phyloP scores from a whole-genome alignment of 2,113 vertebrate genomes.

The Poicephalus gulielmi region DNA sequence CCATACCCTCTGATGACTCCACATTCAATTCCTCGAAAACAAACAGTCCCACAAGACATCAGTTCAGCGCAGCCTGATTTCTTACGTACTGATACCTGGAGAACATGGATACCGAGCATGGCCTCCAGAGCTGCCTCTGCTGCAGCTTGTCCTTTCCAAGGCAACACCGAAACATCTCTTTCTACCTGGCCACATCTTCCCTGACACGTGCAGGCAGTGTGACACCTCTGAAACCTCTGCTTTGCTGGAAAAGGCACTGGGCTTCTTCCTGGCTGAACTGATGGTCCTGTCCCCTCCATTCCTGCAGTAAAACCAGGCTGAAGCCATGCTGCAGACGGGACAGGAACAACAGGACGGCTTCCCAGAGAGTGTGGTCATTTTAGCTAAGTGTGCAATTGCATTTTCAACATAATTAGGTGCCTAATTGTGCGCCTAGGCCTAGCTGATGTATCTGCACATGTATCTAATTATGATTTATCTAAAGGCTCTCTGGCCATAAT shows the following conservation, averaged over 20 bases:
- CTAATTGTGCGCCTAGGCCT: slow-evolving; percentile 47
- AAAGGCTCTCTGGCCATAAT: background rate
- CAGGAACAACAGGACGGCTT: background rate
- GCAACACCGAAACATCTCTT: accelerated
- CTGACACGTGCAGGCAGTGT: accelerated
- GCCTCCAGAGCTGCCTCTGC: background rate
- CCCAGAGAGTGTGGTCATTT: background rate
- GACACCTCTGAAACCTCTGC: background rate
- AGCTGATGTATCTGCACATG: background rate
- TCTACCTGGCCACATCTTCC: background rate
- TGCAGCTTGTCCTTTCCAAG: background rate
- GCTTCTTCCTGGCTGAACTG: background rate
- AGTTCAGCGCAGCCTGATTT: accelerated
- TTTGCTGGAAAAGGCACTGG: background rate
- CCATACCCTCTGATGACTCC: background rate
- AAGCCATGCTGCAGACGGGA: background rate
- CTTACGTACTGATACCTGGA: accelerated
- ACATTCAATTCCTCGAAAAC: background rate
- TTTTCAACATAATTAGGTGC: slow-evolving; percentile 56
- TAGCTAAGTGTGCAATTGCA: slow-evolving; percentile 1
- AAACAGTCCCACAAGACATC: background rate
- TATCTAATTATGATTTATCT: slow-evolving; percentile 46
- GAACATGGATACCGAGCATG: accelerated
- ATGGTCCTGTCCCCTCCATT: background rate
- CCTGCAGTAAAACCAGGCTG: no score